Percentiles rank a stretch among this genome's conserved stretches.
These are phyloP conservation scores for Bombylius major DNA, from an alignment of 2,888 invertebrate species.

Conservation along the genomic window DNA sequence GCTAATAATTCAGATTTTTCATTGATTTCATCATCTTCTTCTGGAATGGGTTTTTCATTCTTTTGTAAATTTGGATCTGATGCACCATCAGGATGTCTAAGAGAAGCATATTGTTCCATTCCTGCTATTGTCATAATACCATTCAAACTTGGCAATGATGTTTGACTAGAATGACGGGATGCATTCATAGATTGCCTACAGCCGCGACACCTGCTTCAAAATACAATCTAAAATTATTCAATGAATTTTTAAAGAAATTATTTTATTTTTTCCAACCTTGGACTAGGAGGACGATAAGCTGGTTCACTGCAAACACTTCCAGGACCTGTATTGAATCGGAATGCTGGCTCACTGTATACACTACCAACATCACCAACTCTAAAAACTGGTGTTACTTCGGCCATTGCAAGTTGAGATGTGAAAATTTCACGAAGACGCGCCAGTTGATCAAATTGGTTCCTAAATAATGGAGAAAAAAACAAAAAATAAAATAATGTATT, in stretches of 20 bases:
- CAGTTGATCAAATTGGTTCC: constrained; percentile 61
- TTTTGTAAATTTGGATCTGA: constrained; percentile 72
- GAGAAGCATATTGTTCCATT: constrained; percentile 51
- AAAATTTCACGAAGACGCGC: constrained; percentile 71
- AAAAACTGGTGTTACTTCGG: constrained; percentile 53
- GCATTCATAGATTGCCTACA: constrained; percentile 22
- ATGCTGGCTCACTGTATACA: constrained; percentile 37
- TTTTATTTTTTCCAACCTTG: constrained; percentile 26
- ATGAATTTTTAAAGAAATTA: constrained; percentile 1
- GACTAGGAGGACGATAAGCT: constrained; percentile 49
- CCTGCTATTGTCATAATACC: constrained; percentile 48
- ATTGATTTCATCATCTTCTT: constrained; percentile 31
- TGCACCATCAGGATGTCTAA: constrained; percentile 83
- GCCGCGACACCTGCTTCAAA: constrained; percentile 12
- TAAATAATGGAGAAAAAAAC: constrained; percentile 6
- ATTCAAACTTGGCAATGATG: constrained; percentile 45
- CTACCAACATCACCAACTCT: constrained; percentile 38
- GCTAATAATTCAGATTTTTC: constrained; percentile 29
- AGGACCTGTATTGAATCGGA: constrained; percentile 40
- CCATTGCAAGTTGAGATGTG: constrained; percentile 63
- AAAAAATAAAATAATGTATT: not conserved
- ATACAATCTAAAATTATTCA: constrained; percentile 15
- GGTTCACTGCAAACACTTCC: constrained; percentile 82
- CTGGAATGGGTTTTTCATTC: constrained; percentile 17
- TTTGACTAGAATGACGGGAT: constrained; percentile 36